Conservation (phyloP, 1,140 invertebrate species). For the Drosophila subobscura region DNA sequence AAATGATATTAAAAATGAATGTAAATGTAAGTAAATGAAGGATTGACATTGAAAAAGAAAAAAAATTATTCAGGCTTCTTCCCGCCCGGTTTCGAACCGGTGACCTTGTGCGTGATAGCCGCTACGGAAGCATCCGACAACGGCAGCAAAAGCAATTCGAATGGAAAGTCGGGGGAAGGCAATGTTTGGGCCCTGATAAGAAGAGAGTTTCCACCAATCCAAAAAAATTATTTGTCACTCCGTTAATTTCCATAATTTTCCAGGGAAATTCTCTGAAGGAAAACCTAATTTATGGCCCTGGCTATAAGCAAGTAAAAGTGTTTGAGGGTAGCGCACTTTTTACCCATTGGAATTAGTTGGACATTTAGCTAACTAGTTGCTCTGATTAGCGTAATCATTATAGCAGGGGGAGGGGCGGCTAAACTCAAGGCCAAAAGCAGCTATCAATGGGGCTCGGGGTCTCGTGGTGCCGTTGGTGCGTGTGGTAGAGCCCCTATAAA, state of each 20-base stretch:
- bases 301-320: slow-evolving; percentile 75
- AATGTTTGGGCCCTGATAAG: background rate
- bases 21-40: slow-evolving; percentile 30
- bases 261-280: slow-evolving; percentile 42
- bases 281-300: slow-evolving; percentile 65
- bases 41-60: slow-evolving; percentile 17
- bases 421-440: slow-evolving; percentile 26
- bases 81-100: slow-evolving; percentile 87
- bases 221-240: slow-evolving; percentile 55
- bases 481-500: slow-evolving; percentile 32
- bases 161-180: background rate
- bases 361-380: slow-evolving; percentile 23
- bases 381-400: background rate
- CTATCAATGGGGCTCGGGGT: too few species aligned
- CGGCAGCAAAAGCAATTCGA: slow-evolving; percentile 24
- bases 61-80: slow-evolving; percentile 72
- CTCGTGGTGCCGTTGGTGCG: slow-evolving; percentile 21
- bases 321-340: slow-evolving; percentile 21
- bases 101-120: slow-evolving; percentile 88
- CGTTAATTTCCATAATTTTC: slow-evolving; percentile 65
- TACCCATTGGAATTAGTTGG: background rate
- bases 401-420: background rate
- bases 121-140: slow-evolving; percentile 63
- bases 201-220: slow-evolving; percentile 30
- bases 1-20: slow-evolving; percentile 53